Evolutionary conservation across 2,113 vertebrate species (phyloP), one percentile per base, ranked within the genome.

Genomic region (Donacobius atricapilla): DNA sequence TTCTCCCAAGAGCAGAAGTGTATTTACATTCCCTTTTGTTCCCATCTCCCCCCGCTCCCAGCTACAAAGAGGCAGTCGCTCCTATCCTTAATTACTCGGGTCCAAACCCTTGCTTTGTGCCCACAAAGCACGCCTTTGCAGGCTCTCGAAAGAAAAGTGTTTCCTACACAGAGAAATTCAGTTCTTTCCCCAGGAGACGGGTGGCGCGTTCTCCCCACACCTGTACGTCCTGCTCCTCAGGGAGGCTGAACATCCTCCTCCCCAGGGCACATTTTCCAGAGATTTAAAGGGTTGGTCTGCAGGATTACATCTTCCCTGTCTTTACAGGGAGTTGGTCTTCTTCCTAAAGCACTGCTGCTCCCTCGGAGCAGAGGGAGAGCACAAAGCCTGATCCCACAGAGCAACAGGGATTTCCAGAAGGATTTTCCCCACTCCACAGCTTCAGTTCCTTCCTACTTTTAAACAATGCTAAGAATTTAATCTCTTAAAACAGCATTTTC

Each of bases 381-480:
- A 96, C 90, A 95, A 95, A 96, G 90, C 85, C 68, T 24, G 42
- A 90, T 71, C 75, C 37, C 47, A 64, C 23, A 35, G 58, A 93
- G 54, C 63, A 80, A 93, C 27, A 88, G 40, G 85, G 90, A 97
- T 94, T 91, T 95, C 90, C 92, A 96, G 42, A 96, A 96, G 87
- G 92, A 96, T 71, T 92, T 64, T 75, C 85, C 73, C 35, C 79
- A 57, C 83, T 8, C 61, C 42, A 42, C 68, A 86, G 84, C 66
- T 93, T 90, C 73, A 96, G 95, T 93, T 96, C 94, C 94, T 96
- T 95, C 94, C 90, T 94, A 97, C 79, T 93, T 95, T 90, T 66
- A 88, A 97, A 96, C 93, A 96, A 95, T 92, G 88, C 92, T 84
- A 96, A 92, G 95, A 90, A 94, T 90, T 96, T 90, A 88, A 96